A percentile compares a stretch with the other conserved stretches of the same genome.
phyloP scores from a whole-genome alignment of 2,888 invertebrate genomes.

The Synanthedon andrenaeformis region DNA sequence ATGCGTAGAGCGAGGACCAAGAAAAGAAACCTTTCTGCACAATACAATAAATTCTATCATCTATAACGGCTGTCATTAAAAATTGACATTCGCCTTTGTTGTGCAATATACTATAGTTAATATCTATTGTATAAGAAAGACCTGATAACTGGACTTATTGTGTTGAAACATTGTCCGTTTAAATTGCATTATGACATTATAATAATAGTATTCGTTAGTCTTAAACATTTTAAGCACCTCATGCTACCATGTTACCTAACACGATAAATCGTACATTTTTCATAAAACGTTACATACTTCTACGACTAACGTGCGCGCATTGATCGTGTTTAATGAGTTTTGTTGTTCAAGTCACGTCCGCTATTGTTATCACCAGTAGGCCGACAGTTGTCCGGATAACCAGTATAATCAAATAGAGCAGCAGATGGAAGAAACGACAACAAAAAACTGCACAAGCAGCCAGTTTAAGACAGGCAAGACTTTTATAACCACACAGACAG shows the following conservation, averaged over 20 bases:
- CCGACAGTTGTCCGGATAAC: constrained; percentile 12
- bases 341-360: constrained; percentile 12
- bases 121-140: neutral
- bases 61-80: constrained; percentile 19
- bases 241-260: no score
- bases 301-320: constrained; percentile 3
- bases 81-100: constrained; percentile 15
- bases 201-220: no score
- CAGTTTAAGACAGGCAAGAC: constrained; percentile 22
- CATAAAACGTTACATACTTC: no score
- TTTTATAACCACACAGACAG: constrained; percentile 27
- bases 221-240: no score
- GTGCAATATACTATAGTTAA: constrained; percentile 8
- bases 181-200: no score
- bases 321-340: constrained; percentile 8
- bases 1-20: constrained; percentile 22
- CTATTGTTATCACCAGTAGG: constrained; percentile 22
- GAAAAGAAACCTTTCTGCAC: constrained; percentile 20
- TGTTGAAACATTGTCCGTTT: neutral
- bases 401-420: constrained; percentile 6
- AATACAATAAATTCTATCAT: constrained; percentile 28
- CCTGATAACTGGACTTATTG: no score
- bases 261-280: no score
- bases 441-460: constrained; percentile 37
- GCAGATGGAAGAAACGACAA: constrained; percentile 11